Percentiles rank a stretch among this genome's conserved stretches.
phyloP scores from a whole-genome alignment of 2,797 vertebrate genomes.

The Sylvilagus floridanus region DNA sequence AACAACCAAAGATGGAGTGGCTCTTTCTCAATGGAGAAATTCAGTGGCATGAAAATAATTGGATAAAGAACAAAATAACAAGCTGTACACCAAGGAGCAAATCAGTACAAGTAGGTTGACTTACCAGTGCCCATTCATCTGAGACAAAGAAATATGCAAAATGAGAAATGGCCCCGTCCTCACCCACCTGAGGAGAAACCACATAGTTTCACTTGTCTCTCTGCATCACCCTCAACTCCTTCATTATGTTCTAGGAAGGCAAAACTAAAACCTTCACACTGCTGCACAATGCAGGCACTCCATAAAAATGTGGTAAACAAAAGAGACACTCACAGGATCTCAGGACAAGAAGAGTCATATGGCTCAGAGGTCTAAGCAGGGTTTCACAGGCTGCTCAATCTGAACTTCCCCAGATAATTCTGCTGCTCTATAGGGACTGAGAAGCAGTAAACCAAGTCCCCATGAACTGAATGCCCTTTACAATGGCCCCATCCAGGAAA shows the following conservation, averaged over 20 bases:
- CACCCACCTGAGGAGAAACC: conserved; percentile 3
- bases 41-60: background rate
- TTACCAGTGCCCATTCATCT: background rate
- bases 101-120: background rate
- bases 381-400: background rate
- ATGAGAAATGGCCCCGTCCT: background rate
- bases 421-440: background rate
- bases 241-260: background rate
- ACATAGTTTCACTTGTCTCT: background rate
- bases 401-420: background rate
- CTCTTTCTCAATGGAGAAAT: conserved; percentile 24
- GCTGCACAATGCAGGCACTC: background rate
- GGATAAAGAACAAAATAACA: background rate
- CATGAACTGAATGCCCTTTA: background rate
- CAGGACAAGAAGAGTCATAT: background rate
- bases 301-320: background rate
- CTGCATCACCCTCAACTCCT: background rate
- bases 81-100: background rate
- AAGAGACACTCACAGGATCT: background rate
- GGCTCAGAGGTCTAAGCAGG: background rate
- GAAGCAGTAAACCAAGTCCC: background rate
- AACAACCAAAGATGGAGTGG: background rate
- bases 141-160: background rate
- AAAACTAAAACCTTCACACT: conserved; percentile 6
- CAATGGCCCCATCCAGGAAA: background rate